Conservation (phyloP, 2,888 invertebrate species). For the Nipponacmea schrenckii region DNA sequence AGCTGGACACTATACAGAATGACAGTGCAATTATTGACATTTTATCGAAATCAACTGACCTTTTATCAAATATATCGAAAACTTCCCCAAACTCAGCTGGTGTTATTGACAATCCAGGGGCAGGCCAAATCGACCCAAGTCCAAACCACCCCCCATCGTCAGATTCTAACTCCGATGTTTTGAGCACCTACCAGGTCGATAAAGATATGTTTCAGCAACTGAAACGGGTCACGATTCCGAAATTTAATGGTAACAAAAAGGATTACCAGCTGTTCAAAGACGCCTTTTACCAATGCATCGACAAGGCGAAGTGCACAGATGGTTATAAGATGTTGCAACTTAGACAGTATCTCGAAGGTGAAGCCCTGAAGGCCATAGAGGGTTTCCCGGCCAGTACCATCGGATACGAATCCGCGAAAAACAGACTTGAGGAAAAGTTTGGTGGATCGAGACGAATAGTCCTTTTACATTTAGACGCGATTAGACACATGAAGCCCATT, state of each 20-base stretch:
- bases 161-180: too few relatives aligned
- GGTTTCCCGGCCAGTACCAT: background rate
- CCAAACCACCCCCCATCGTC: background rate
- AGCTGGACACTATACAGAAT: background rate
- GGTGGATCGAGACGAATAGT: background rate
- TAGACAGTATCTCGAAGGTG: background rate
- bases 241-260: background rate
- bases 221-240: background rate
- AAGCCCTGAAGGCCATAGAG: background rate
- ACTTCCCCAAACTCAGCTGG: too few relatives aligned
- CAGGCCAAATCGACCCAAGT: background rate
- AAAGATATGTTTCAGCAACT: background rate
- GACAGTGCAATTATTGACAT: background rate
- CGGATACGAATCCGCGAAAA: background rate
- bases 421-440: background rate
- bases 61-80: background rate
- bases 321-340: background rate
- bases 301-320: background rate
- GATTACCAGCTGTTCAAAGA: background rate
- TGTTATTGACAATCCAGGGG: background rate
- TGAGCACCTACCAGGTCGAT: background rate
- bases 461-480: background rate
- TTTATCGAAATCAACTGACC: background rate
- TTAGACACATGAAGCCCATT: constrained; percentile 1
- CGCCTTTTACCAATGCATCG: background rate